Conservation (phyloP, 2,888 invertebrate genomes). For the Embidobia sp. region DNA sequence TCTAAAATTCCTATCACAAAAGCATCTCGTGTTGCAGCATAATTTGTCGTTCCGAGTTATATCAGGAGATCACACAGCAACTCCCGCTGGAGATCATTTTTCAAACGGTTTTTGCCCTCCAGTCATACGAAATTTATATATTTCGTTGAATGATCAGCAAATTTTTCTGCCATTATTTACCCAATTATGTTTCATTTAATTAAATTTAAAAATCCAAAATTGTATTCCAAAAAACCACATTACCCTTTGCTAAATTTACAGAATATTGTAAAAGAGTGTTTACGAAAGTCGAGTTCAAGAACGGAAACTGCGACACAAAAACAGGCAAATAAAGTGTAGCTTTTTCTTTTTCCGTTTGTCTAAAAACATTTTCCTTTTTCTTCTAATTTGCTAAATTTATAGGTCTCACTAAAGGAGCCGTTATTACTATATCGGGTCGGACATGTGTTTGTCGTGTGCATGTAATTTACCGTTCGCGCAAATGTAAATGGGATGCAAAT, state of each 20-base stretch:
- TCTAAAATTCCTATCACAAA: slow-evolving; percentile 22
- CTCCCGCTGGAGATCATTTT: slow-evolving; percentile 9
- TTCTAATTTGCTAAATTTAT: background rate
- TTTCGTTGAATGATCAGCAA: no score
- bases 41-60: slow-evolving; percentile 31
- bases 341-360: background rate
- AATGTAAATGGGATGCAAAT: slow-evolving; percentile 54
- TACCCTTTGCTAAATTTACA: no score
- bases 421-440: slow-evolving; percentile 2
- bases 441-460: slow-evolving; percentile 17
- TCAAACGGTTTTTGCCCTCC: slow-evolving; percentile 24
- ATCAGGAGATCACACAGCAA: slow-evolving; percentile 15
- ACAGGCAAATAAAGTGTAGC: no score
- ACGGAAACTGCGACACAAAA: no score
- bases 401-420: background rate
- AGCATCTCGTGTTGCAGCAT: slow-evolving; percentile 11
- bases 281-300: no score
- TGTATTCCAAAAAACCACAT: no score
- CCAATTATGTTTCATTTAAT: no score
- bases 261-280: no score
- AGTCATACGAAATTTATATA: no score
- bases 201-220: no score
- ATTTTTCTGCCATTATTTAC: no score
- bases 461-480: slow-evolving; percentile 23
- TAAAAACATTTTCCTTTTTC: background rate